Percentiles rank a stretch among this genome's conserved stretches.
These are phyloP conservation scores for Notodonta dromedarius DNA, from an alignment of 2,888 invertebrate genomes.

Conservation along the genomic window DNA sequence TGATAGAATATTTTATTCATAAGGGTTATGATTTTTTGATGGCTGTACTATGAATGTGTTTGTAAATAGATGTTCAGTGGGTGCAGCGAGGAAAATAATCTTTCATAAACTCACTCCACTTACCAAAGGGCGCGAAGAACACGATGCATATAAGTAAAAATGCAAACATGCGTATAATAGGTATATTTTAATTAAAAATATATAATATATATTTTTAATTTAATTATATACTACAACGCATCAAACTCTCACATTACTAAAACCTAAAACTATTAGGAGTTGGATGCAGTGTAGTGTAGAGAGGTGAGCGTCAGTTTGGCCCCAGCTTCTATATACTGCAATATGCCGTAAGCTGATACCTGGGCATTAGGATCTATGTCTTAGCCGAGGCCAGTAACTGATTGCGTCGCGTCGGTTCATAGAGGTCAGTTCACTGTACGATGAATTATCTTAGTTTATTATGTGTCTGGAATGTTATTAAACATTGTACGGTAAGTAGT, in stretches of 20 bases:
- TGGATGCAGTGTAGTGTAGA: background rate
- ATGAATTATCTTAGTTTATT: background rate
- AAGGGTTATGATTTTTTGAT: conserved; percentile 6
- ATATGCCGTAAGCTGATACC: conserved; percentile 4
- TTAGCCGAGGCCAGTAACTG: background rate
- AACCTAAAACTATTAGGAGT: background rate
- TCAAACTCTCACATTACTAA: too few species aligned
- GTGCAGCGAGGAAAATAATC: background rate
- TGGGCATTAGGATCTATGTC: conserved; percentile 6
- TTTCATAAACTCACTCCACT: too few species aligned
- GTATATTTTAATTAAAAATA: too few species aligned
- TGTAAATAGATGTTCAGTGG: too few species aligned
- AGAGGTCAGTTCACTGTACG: background rate
- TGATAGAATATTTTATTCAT: conserved; percentile 14
- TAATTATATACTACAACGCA: too few species aligned
- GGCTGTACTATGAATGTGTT: background rate
- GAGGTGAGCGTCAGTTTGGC: background rate
- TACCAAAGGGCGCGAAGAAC: too few species aligned
- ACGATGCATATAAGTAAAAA: too few species aligned
- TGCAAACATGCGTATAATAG: too few species aligned
- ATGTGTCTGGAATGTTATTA: background rate
- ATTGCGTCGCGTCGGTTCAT: background rate
- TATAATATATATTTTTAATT: too few species aligned
- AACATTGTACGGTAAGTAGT: too few species aligned
- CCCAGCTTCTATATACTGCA: background rate